These are phyloP conservation scores for Cervus canadensis DNA, from an alignment of 2,113 vertebrate genomes.

Conservation along the genomic window DNA sequence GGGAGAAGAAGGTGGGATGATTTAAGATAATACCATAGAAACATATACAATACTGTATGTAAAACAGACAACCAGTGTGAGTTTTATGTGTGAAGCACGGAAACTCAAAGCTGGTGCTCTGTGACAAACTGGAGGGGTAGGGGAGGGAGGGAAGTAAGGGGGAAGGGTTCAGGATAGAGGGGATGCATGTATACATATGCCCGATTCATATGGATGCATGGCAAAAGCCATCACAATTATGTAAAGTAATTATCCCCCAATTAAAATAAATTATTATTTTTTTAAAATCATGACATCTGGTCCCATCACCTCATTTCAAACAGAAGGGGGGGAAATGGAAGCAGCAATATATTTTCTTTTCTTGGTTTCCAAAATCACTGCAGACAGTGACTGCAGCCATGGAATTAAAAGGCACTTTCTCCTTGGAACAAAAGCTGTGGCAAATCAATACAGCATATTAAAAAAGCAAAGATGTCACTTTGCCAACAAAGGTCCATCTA, in stretches of 20 bases:
- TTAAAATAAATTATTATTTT: not conserved
- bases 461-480: not conserved
- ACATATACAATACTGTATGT: not conserved
- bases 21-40: not conserved
- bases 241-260: not conserved
- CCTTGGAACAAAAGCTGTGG: not conserved
- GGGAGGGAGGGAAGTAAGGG: not conserved
- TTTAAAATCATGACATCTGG: not conserved
- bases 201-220: not conserved
- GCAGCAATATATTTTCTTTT: not conserved
- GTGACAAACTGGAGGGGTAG: not conserved
- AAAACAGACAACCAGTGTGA: not conserved
- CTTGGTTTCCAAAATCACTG: not conserved
- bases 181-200: not conserved
- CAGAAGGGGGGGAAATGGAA: not conserved
- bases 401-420: not conserved
- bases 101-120: not conserved
- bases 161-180: not conserved
- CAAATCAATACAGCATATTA: not conserved
- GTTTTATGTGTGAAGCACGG: not conserved
- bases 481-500: not conserved
- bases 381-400: not conserved
- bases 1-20: not conserved
- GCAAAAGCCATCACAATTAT: not conserved
- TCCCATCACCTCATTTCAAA: not conserved